A percentile compares a stretch with the other conserved stretches of the same genome.
Conservation (phyloP, 2,888 invertebrate genomes). For the Alcis repandata region DNA sequence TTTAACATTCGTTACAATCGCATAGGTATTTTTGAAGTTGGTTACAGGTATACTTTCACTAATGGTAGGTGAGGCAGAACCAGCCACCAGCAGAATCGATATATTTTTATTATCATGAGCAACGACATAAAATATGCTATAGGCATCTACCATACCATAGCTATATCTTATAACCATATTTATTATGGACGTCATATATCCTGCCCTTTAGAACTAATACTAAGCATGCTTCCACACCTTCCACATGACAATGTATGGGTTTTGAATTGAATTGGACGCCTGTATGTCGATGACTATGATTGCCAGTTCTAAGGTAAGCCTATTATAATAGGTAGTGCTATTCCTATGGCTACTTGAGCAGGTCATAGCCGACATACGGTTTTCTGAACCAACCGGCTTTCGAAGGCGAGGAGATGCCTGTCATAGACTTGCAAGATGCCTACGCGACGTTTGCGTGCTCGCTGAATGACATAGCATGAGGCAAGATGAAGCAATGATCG, state of each 20-base stretch:
- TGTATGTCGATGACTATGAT: neutral
- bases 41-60: neutral
- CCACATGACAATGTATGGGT: too few species aligned
- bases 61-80: too few species aligned
- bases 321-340: too few species aligned
- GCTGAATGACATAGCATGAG: neutral
- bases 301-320: neutral
- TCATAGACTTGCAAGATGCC: constrained; percentile 48
- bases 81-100: too few species aligned
- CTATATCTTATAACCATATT: too few species aligned
- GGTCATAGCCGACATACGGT: neutral
- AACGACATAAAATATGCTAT: too few species aligned
- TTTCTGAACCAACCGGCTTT: neutral
- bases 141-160: too few species aligned
- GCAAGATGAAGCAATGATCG: constrained; percentile 31
- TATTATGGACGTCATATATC: too few species aligned
- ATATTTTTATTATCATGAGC: too few species aligned
- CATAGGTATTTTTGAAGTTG: neutral
- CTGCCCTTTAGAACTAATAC: too few species aligned
- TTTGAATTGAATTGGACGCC: too few species aligned
- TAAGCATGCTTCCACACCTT: too few species aligned
- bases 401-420: constrained; percentile 30
- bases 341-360: neutral
- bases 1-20: neutral
- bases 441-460: constrained; percentile 2